Evolutionary conservation across 2,888 invertebrate genomes (phyloP).

Genomic region (Drosophila ezoana): DNA sequence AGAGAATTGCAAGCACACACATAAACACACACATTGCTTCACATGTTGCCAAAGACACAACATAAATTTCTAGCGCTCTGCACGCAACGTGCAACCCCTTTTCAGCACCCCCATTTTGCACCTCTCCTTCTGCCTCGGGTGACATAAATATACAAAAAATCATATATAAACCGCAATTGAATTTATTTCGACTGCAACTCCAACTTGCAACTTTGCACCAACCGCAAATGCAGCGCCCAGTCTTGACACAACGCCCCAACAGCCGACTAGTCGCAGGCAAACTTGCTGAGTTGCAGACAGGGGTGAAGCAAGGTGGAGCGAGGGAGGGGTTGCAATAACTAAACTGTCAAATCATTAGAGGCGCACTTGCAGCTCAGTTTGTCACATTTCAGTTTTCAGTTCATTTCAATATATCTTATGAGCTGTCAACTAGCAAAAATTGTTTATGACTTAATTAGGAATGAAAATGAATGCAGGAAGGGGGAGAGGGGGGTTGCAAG

Average conservation of each 20-base stretch:
- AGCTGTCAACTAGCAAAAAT: conserved; percentile 67
- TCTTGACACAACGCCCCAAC: no score
- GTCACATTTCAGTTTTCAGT: conserved; percentile 47
- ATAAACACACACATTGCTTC: conserved; percentile 37
- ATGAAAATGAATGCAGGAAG: conserved; percentile 15
- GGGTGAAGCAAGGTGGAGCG: background rate
- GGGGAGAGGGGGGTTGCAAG: background rate
- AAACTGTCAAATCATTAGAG: conserved; percentile 80
- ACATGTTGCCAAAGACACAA: conserved; percentile 78
- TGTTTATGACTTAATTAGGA: conserved; percentile 75
- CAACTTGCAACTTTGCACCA: conserved; percentile 47
- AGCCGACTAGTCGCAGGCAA: background rate
- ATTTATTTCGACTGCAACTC: conserved; percentile 77
- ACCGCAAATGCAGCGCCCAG: conserved; percentile 54
- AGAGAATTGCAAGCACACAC: conserved; percentile 6
- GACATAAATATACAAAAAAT: conserved; percentile 75
- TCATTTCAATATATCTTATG: conserved; percentile 66
- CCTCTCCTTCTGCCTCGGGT: conserved; percentile 49
- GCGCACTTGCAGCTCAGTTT: conserved; percentile 43
- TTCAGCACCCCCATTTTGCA: background rate
- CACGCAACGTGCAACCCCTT: conserved; percentile 55
- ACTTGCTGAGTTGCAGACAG: conserved; percentile 14
- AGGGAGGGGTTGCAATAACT: conserved; percentile 47
- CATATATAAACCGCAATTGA: conserved; percentile 82
- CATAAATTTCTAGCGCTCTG: conserved; percentile 71